These are phyloP conservation scores for Cassiopea andromeda DNA, from an alignment of 30 jellyfish, hydroid and myxozoan species.

Conservation along the genomic window DNA sequence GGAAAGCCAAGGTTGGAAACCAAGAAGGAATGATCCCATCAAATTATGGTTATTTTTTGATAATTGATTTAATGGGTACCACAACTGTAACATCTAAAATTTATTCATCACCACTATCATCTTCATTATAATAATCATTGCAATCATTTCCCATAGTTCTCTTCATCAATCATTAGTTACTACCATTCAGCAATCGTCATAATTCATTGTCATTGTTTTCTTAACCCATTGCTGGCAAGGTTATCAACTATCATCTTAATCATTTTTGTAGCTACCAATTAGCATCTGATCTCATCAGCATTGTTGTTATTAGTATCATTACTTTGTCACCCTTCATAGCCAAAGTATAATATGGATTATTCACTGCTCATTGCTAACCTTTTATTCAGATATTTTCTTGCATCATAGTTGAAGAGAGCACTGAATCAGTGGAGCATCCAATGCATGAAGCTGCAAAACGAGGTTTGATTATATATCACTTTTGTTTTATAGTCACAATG, in stretches of 20 bases:
- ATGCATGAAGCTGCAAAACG: conserved; percentile 99
- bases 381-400: background rate
- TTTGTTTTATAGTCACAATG: no score
- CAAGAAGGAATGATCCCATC: conserved; percentile 92
- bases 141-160: background rate
- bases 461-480: conserved; percentile 43
- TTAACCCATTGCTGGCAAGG: no score
- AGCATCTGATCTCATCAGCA: background rate
- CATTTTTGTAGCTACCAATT: background rate
- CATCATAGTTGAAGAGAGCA: conserved; percentile 88
- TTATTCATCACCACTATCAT: no score
- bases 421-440: conserved; percentile 96
- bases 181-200: background rate
- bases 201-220: background rate
- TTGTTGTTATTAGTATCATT: background rate
- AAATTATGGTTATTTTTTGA: conserved; percentile 76
- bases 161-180: background rate
- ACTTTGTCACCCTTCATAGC: background rate
- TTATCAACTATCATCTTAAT: background rate
- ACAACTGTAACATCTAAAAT: no score
- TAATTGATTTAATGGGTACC: background rate
- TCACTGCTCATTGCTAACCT: background rate
- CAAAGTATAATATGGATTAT: background rate
- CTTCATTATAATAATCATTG: background rate
- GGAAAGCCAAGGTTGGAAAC: conserved; percentile 96